These are phyloP conservation scores for Euzetes globulus DNA, from an alignment of 2,888 invertebrate species.

Conservation along the genomic window DNA sequence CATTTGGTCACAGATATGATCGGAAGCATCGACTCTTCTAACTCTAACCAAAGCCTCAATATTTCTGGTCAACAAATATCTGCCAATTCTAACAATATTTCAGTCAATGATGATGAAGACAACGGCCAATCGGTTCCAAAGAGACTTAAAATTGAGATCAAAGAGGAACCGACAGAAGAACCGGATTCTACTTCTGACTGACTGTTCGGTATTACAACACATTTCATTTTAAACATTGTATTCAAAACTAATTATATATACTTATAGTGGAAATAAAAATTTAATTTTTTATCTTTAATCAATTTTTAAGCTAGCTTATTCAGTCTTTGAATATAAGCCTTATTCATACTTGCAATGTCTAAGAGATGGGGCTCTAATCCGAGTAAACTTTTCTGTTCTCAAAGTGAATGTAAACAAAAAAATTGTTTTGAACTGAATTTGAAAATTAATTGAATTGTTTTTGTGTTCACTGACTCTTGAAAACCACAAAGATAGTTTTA, in stretches of 20 bases:
- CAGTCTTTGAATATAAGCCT: no score
- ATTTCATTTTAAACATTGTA: background rate
- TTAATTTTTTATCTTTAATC: no score
- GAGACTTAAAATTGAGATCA: background rate
- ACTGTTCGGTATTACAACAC: background rate
- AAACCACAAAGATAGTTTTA: background rate
- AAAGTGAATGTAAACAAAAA: background rate
- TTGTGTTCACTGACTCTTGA: background rate
- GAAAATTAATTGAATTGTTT: background rate
- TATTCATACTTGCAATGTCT: no score
- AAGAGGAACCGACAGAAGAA: background rate
- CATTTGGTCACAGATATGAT: background rate
- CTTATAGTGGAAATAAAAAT: no score
- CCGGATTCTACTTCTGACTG: background rate
- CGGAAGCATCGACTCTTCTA: background rate
- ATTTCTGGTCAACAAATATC: conserved; percentile 10
- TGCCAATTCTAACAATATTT: background rate
- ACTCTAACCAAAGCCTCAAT: background rate
- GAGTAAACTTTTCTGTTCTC: background rate
- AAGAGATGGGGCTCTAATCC: background rate
- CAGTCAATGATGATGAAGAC: background rate
- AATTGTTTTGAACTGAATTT: conserved; percentile 1
- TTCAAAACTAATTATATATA: background rate
- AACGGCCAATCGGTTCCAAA: background rate
- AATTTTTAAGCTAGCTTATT: no score